phyloP scores from a whole-genome alignment of 2,113 vertebrate species.

The Petrocephalus microphthalmus region DNA sequence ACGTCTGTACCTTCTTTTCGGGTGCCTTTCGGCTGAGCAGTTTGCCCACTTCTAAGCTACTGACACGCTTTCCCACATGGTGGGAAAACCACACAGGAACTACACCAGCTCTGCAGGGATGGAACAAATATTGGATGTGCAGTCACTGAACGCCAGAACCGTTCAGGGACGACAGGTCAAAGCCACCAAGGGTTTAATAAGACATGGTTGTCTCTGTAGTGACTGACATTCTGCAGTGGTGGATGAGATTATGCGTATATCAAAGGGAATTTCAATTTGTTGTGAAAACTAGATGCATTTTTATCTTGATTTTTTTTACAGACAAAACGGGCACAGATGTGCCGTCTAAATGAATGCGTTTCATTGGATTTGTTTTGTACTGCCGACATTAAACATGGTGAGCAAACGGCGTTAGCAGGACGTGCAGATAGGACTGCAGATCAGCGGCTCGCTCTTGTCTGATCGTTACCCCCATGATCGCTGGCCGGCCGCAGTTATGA shows the following conservation, averaged over 20 bases:
- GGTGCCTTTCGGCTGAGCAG: background rate
- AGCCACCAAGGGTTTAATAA: background rate
- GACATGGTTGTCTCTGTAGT: background rate
- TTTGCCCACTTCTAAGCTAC: background rate
- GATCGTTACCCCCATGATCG: background rate
- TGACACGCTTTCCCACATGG: background rate
- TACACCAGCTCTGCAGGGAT: background rate
- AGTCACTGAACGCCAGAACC: background rate
- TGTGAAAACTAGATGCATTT: background rate
- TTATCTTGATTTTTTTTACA: background rate
- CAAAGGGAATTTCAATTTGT: constrained; percentile 7
- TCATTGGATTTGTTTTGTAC: background rate
- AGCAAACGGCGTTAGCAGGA: no score
- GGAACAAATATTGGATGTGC: background rate
- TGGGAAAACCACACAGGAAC: background rate
- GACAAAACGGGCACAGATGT: background rate
- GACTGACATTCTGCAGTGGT: background rate
- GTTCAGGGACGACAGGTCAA: background rate
- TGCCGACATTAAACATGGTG: background rate
- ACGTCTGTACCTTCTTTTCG: background rate
- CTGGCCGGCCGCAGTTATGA: background rate
- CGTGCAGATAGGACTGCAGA: background rate
- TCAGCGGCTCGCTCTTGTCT: background rate
- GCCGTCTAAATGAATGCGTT: background rate
- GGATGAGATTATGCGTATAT: constrained; percentile 10